phyloP scores from a whole-genome alignment of 2,113 vertebrate genomes.

The Syrmaticus mikado region DNA sequence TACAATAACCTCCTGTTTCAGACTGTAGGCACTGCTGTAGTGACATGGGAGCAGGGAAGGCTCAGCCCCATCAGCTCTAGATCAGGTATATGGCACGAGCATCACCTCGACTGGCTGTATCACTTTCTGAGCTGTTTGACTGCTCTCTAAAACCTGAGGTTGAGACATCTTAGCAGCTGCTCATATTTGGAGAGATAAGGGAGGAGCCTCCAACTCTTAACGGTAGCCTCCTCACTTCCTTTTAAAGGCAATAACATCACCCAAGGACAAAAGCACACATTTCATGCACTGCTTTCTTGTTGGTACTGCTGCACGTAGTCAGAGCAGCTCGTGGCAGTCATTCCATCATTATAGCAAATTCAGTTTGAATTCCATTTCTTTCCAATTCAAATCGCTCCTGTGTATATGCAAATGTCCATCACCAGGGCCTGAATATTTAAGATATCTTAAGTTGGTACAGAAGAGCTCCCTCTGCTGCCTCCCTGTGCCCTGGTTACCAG shows the following conservation, averaged over 20 bases:
- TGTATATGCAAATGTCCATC: rapidly evolving
- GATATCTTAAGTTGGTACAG: rapidly evolving
- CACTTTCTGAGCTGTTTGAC: rapidly evolving
- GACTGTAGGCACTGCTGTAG: rapidly evolving
- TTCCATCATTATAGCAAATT: rapidly evolving
- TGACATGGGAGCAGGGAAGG: neutral
- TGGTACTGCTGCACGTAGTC: rapidly evolving
- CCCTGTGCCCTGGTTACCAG: rapidly evolving
- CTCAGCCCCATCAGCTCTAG: neutral
- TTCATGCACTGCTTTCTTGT: rapidly evolving
- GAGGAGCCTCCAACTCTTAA: neutral
- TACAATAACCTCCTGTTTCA: neutral
- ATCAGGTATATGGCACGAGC: rapidly evolving
- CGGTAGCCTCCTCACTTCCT: neutral
- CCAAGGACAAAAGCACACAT: neutral
- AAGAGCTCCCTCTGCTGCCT: constrained; percentile 58
- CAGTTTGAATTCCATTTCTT: rapidly evolving
- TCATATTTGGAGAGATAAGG: neutral
- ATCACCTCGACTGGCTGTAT: neutral
- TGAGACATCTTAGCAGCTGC: neutral
- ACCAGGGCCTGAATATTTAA: rapidly evolving
- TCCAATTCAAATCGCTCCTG: rapidly evolving
- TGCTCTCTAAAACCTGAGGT: neutral
- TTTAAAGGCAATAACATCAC: neutral
- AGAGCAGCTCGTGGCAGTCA: neutral